A percentile compares a stretch with the other conserved stretches of the same genome.
These are phyloP conservation scores for Calypte anna DNA, from an alignment of 2,113 vertebrate species.

Conservation along the genomic window DNA sequence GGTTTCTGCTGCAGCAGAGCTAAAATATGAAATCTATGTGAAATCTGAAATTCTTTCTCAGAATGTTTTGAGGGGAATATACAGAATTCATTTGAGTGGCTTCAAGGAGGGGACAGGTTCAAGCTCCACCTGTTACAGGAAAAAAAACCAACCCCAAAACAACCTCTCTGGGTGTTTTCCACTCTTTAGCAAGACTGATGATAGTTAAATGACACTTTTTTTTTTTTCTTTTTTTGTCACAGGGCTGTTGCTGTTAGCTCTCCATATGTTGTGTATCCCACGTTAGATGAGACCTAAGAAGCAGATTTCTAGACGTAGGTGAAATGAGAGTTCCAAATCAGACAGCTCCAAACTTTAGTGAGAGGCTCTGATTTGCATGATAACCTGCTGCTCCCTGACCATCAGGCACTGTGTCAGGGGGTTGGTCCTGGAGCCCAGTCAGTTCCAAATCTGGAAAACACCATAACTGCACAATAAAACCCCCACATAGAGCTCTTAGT, in stretches of 20 bases:
- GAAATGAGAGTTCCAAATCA: background rate
- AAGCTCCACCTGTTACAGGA: background rate
- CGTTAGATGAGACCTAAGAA: accelerated
- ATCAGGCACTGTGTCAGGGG: constrained; percentile 19
- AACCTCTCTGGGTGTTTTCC: background rate
- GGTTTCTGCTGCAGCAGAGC: background rate
- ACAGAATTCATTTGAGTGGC: background rate
- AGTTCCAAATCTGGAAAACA: constrained; percentile 38
- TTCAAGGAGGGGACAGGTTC: background rate
- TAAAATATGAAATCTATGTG: background rate
- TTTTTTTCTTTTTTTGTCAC: too few relatives aligned
- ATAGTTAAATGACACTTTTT: background rate
- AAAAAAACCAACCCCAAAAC: background rate
- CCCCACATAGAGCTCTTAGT: background rate
- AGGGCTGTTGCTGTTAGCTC: background rate
- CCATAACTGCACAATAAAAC: background rate
- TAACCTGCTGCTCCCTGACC: background rate
- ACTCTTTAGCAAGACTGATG: background rate
- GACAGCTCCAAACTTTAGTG: background rate
- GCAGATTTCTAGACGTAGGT: background rate
- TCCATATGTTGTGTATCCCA: background rate
- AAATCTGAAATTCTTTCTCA: background rate
- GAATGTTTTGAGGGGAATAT: background rate
- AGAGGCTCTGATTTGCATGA: background rate
- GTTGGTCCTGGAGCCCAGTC: background rate